A percentile compares a stretch with the other conserved stretches of the same genome.
Conservation (phyloP, 2,888 invertebrate species). For the Ochropacha duplaris region DNA sequence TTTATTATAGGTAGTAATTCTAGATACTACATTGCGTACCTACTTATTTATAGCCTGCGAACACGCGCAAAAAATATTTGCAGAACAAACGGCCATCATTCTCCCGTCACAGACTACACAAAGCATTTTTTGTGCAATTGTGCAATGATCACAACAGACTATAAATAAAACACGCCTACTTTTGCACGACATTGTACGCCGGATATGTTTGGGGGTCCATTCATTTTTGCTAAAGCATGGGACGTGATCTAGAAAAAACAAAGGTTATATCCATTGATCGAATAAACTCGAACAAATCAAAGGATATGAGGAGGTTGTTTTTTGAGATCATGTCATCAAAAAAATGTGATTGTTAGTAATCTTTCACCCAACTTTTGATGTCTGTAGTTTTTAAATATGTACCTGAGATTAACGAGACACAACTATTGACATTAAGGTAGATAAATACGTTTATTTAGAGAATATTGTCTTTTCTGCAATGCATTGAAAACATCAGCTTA, state of each 20-base stretch:
- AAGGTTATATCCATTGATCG: neutral
- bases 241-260: neutral
- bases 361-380: neutral
- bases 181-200: conserved; percentile 35
- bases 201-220: conserved; percentile 14
- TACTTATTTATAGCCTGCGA: conserved; percentile 4
- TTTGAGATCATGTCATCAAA: conserved; percentile 3
- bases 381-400: neutral
- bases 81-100: conserved; percentile 44
- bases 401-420: neutral
- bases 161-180: conserved; percentile 74
- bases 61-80: conserved; percentile 30
- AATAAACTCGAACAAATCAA: neutral
- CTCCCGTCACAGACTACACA: conserved; percentile 41
- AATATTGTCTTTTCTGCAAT: too few relatives aligned
- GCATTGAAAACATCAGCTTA: too few relatives aligned
- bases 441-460: too few relatives aligned
- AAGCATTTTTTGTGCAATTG: conserved; percentile 50
- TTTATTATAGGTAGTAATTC: neutral
- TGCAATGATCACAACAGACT: conserved; percentile 68
- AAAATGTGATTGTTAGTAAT: neutral
- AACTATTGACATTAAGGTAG: neutral
- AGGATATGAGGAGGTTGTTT: neutral
- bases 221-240: conserved; percentile 5
- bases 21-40: neutral